Base-by-base conservation (phyloP, 2,888 invertebrate genomes). In the Neocrepidodera transversa region DNA sequence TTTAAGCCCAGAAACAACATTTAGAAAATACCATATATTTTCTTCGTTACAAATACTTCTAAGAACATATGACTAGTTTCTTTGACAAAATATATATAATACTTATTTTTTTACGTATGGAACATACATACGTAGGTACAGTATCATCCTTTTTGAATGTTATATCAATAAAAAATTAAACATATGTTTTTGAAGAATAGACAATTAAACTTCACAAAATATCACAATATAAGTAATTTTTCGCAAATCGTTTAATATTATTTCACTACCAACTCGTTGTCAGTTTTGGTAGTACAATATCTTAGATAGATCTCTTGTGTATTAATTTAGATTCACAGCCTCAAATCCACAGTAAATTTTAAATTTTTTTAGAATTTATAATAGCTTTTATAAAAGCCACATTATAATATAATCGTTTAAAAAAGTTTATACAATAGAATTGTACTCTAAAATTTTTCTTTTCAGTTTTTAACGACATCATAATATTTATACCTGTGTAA, bases 1-100 rank as follows among this genome's bases (percentile, higher is more conserved):
- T 23, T 43, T 26, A 45, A 45, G 45, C 45, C 45, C 45, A 45
- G 23, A 14, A 45, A 45, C 43, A 43, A 43, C 45, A 45, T n/a
- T 45, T 45, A 45, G 32, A 32, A 42, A 42, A 42, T 18, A 42
- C 42, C 42, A 42, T 20, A 14, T 20, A 42, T 2, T 32, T 17
- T 11, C 28, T 42, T 42, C 20, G 18, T 32, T 35, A 30, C 18
- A 11, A 14, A 14, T 16, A 42, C 4, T 35, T 18, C 30, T 32
- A 32, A n/a, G n/a, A 30, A 52, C 26, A 16, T 38, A 18, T 42
- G 35, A 17, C 17, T 35, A 49, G 13, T 35, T 32, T 17, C 2
- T 30, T 36, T 17, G 18, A 42, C 23, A 42, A 42, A 42, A 42
- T 42, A 42, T 17, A 38, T 23, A n/a, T 40, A 8, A 32, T 32